These are phyloP conservation scores for Mycetomoellerius zeteki DNA, from an alignment of 1,140 invertebrate genomes.

Conservation along the genomic window DNA sequence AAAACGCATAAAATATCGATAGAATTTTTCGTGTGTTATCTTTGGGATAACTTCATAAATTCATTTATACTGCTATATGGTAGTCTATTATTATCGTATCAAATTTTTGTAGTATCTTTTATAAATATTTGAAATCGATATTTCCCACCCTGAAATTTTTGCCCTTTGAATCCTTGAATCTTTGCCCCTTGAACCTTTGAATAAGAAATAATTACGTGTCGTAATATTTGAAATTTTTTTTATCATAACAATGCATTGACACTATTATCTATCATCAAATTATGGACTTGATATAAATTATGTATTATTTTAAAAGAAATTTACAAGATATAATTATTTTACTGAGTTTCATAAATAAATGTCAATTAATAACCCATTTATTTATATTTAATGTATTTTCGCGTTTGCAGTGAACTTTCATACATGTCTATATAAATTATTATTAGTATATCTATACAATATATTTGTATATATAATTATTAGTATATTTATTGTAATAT, in stretches of 20 bases:
- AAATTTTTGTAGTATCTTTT: background rate
- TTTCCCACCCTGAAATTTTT: background rate
- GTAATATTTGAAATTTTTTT: background rate
- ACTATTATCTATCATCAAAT: background rate
- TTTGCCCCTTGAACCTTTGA: no score
- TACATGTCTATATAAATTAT: background rate
- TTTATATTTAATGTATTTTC: background rate
- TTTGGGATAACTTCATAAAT: background rate
- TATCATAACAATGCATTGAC: background rate
- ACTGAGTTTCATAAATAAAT: background rate
- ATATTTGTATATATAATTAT: no score
- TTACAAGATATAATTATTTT: background rate
- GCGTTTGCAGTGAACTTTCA: background rate
- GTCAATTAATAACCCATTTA: background rate
- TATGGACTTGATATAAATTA: background rate
- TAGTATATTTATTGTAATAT: no score
- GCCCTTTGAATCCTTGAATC: no score
- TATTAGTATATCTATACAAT: background rate
- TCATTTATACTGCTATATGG: background rate
- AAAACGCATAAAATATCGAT: conserved; percentile 5
- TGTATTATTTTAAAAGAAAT: background rate
- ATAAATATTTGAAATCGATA: background rate
- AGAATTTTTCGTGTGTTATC: background rate
- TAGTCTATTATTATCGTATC: background rate
- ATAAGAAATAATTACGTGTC: background rate